Base-by-base conservation (phyloP, 1,140 invertebrate genomes). In the Polypedilum vanderplanki region DNA sequence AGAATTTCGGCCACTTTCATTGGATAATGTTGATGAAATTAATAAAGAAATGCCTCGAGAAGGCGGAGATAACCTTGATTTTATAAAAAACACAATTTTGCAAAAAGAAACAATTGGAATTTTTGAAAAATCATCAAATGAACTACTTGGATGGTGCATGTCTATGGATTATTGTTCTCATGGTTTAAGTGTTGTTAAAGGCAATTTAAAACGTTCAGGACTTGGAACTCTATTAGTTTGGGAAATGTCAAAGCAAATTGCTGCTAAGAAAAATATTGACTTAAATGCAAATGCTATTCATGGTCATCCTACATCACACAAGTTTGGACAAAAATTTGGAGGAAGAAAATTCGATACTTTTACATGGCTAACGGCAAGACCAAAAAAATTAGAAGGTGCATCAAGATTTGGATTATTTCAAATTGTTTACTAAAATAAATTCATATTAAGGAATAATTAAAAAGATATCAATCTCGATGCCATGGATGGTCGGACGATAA, bases 351-450 rank as follows among this genome's bases (percentile, higher is more conserved):
- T 46, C 7, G 41, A 46, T 46, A 46, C 41, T 46, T 46, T 46
- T 46, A 46, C 41, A 46, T 46, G 41, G 41, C 41, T 46, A 15
- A 10, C 41, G 15, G 41, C 41, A 46, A 46, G 15, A 46, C 9
- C 9, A 15, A 46, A 46, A 15, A 15, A 10, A 41, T n/a, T 24
- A 24, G n/a, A 41, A 33, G 12, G 70, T 74, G 40, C 65, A 18
- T 20, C 33, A 15, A 41, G 46, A 74, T 67, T 40, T 65, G 41
- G 73, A 22, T 15, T 10, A 74, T 33, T 65, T 46, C 41, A 46
- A 15, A 8, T 46, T 8, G 15, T 46, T 46, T 46, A 46, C 15
- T 46, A 15, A 46, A 46, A 10, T 8, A 15, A 46, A n/a, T n/a
- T n/a, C n/a, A 10, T 46, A n/a, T n/a, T n/a, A n/a, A n/a, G n/a